phyloP scores from a whole-genome alignment of 2,797 vertebrate genomes.

The Varecia variegata region DNA sequence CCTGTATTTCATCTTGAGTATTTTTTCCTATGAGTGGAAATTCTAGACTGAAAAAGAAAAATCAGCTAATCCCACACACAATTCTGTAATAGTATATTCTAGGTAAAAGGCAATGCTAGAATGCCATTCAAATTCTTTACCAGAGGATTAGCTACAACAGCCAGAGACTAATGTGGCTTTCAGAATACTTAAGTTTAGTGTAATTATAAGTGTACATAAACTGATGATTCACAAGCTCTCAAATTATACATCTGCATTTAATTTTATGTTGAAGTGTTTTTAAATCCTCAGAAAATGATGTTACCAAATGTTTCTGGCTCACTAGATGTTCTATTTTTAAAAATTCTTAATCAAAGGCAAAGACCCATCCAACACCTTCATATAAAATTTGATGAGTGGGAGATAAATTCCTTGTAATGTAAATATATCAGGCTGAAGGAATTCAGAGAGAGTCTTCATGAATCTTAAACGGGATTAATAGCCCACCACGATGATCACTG shows the following conservation, averaged over 20 bases:
- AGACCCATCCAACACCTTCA: conserved; percentile 44
- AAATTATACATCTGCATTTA: conserved; percentile 73
- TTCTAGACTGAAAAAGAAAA: conserved; percentile 22
- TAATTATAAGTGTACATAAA: conserved; percentile 72
- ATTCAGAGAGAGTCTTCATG: conserved; percentile 28
- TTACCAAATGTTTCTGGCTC: conserved; percentile 69
- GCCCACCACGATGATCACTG: background rate
- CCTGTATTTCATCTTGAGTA: background rate
- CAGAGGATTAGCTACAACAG: conserved; percentile 42
- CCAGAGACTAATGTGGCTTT: conserved; percentile 62
- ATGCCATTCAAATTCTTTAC: conserved; percentile 54
- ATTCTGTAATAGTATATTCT: background rate
- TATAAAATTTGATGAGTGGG: conserved; percentile 9
- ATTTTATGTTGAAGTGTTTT: conserved; percentile 70
- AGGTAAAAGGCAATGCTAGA: conserved; percentile 19
- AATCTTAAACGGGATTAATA: background rate
- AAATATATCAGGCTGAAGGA: conserved; percentile 35
- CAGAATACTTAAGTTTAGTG: conserved; percentile 58
- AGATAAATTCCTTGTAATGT: conserved; percentile 33
- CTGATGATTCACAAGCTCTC: conserved; percentile 68
- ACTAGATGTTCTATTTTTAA: conserved; percentile 34
- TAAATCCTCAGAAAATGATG: conserved; percentile 70
- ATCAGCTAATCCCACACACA: background rate
- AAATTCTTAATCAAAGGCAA: conserved; percentile 67
- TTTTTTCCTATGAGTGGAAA: background rate